Conservation (phyloP, 2,888 invertebrate species). For the Desoria tigrina region DNA sequence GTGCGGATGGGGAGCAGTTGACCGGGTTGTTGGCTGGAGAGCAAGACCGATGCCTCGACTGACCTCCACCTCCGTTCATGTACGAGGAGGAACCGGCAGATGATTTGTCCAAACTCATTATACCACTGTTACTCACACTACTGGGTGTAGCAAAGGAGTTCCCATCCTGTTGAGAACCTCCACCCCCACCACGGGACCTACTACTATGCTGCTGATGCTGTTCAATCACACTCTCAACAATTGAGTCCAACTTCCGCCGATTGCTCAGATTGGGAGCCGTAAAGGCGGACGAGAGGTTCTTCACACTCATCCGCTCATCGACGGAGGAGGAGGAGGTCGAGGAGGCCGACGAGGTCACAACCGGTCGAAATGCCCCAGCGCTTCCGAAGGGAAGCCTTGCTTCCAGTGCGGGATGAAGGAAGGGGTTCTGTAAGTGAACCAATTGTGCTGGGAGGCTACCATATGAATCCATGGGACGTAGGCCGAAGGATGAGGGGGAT, state of each 20-base stretch:
- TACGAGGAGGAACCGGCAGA: slow-evolving; percentile 29
- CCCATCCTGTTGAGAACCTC: slow-evolving; percentile 29
- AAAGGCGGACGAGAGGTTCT: slow-evolving; percentile 51
- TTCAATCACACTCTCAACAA: slow-evolving; percentile 46
- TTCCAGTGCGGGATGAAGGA: slow-evolving; percentile 68
- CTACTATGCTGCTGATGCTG: slow-evolving; percentile 36
- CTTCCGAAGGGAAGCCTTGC: slow-evolving; percentile 65
- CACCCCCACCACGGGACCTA: slow-evolving; percentile 28
- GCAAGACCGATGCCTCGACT: slow-evolving; percentile 44
- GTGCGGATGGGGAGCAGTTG: slow-evolving; percentile 39
- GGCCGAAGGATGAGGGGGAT: slow-evolving; percentile 60
- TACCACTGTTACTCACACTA: slow-evolving; percentile 38
- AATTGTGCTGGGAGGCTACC: slow-evolving; percentile 69
- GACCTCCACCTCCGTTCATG: slow-evolving; percentile 47
- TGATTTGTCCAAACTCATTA: slow-evolving; percentile 46
- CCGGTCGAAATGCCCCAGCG: slow-evolving; percentile 63
- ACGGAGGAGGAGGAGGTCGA: slow-evolving; percentile 56
- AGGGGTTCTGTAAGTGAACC: slow-evolving; percentile 71
- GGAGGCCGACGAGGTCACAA: slow-evolving; percentile 64
- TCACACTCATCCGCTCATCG: slow-evolving; percentile 43
- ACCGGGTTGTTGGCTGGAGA: slow-evolving; percentile 40
- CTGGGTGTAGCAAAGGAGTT: slow-evolving; percentile 29
- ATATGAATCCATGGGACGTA: slow-evolving; percentile 63
- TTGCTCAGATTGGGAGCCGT: slow-evolving; percentile 45
- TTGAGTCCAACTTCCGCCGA: slow-evolving; percentile 45